phyloP scores from a whole-genome alignment of 1,140 invertebrate genomes.

The Cephus cinctus region DNA sequence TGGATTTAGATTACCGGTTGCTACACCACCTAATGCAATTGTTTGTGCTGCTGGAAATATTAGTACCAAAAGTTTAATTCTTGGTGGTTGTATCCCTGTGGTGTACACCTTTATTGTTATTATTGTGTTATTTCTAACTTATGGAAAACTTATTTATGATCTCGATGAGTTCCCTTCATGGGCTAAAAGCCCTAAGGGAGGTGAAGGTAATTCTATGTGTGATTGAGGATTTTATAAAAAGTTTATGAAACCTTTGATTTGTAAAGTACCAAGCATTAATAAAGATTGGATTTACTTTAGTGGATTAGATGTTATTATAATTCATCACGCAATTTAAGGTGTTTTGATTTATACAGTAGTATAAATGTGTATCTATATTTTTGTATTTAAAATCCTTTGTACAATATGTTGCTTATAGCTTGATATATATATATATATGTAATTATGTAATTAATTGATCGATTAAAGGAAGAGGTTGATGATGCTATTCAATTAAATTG shows the following conservation, averaged over 20 bases:
- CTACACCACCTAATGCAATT: constrained; percentile 87
- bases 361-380: constrained; percentile 7
- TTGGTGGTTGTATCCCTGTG: constrained; percentile 43
- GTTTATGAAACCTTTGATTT: too few relatives aligned
- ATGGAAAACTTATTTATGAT: constrained; percentile 53
- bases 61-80: constrained; percentile 67
- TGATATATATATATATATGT: not conserved
- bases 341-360: too few relatives aligned
- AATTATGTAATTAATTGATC: constrained; percentile 4
- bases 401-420: constrained; percentile 14
- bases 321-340: too few relatives aligned
- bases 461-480: not conserved
- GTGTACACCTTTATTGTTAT: constrained; percentile 42
- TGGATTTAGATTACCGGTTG: constrained; percentile 72
- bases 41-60: constrained; percentile 74
- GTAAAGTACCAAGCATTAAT: too few relatives aligned
- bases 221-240: too few relatives aligned
- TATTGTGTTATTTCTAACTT: constrained; percentile 41
- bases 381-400: constrained; percentile 5
- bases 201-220: too few relatives aligned
- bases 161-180: constrained; percentile 55
- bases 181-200: constrained; percentile 29
- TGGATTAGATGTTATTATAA: too few relatives aligned
- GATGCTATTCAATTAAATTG: not conserved
- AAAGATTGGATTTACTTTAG: too few relatives aligned